Evolutionary conservation across 2,113 vertebrate genomes (phyloP).

Genomic region (Hyperoodon ampullatus): DNA sequence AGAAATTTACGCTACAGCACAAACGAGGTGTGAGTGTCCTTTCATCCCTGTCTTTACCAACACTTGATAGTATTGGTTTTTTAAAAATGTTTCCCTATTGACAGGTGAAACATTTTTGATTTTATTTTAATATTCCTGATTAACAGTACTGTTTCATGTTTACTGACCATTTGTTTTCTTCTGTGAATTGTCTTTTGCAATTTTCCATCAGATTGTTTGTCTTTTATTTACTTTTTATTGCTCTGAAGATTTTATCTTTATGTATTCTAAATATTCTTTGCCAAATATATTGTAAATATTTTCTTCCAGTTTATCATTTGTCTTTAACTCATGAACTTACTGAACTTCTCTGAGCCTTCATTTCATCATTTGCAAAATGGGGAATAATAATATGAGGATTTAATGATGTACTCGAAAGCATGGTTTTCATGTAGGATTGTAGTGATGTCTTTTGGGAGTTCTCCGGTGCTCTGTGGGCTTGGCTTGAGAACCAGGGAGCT

Average conservation of each 20-base stretch:
- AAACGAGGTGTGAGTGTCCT: not conserved
- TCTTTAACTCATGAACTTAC: not conserved
- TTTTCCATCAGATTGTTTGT: not conserved
- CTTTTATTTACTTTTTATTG: not conserved
- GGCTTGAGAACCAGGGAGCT: not conserved
- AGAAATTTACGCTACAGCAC: not conserved
- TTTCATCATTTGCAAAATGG: not conserved
- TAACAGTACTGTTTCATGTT: not conserved
- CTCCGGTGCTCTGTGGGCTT: not conserved
- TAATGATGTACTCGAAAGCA: not conserved
- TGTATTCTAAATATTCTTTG: not conserved
- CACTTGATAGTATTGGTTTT: not conserved
- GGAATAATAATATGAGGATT: not conserved
- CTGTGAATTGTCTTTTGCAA: not conserved
- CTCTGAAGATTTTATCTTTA: not conserved
- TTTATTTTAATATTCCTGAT: not conserved
- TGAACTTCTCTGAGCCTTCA: not conserved
- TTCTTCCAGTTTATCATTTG: not conserved
- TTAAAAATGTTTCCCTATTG: not conserved
- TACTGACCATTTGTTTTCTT: not conserved
- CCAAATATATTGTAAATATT: not conserved
- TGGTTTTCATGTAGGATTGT: not conserved
- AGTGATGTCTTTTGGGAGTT: not conserved
- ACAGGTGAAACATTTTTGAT: not conserved
- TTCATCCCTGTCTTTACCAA: not conserved